Evolutionary conservation across 1,140 invertebrate genomes (phyloP), one percentile per base, ranked within the genome.

Genomic region (Gyrodactylus salaris): DNA sequence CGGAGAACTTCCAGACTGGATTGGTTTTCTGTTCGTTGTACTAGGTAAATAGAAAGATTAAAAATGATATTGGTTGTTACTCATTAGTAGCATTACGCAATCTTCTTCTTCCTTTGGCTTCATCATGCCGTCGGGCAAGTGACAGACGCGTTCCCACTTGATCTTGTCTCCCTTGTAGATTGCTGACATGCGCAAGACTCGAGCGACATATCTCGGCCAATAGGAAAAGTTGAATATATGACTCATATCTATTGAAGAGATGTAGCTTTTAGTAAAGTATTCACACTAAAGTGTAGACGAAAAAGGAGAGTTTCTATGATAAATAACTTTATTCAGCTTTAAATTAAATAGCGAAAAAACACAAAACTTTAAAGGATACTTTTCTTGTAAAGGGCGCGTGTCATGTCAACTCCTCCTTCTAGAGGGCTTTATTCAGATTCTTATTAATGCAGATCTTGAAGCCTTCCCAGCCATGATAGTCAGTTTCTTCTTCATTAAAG

Each of bases 121-220:
- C 34, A 54, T 54, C 34, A 54, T 54, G n/a, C 34, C 34, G 7
- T n/a, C 34, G 34, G 34, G 34, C n/a, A 54, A n/a, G n/a, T n/a
- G 20, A 25, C 21, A 24, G 20, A 25, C 21, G n/a, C 21, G 7
- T 25, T 71, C 25, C 70, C 70, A 71, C 20, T 71, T 26, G 24
- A 71, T 71, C 21, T 71, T 24, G 1, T 21, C 21, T 1, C 70
- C 70, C 26, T 25, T 7, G 25, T 71, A 71, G 7, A 71, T 25
- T 24, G 70, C 70, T 1, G 21, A 24, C 1, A 71, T 25, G 1
- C 26, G 7, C 26, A 71, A 25, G 20, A 71, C 70, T 2, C 70
- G 7, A 24, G 70, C 70, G 20, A 71, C 70, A 71, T 71, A 71
- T 71, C 70, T 7, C 2, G 70, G 70, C 70, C 70, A 71, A 71